A percentile compares a stretch with the other conserved stretches of the same genome.
Evolutionary conservation across 1,140 invertebrate genomes (phyloP).

Genomic region (Melipona quadrifasciata): DNA sequence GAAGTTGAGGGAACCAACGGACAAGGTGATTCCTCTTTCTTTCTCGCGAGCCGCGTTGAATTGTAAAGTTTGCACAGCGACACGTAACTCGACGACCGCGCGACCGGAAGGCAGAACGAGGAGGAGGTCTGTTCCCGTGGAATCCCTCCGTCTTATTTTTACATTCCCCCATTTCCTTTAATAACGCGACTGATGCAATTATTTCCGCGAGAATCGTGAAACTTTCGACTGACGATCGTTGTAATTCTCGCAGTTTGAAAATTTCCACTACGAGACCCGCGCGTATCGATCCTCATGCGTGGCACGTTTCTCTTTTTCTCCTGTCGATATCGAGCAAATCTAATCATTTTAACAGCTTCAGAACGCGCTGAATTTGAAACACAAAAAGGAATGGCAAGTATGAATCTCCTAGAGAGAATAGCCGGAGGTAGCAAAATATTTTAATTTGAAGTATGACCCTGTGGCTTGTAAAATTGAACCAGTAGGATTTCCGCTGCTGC

Average conservation of each 20-base stretch:
- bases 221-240: neutral
- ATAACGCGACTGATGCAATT: neutral
- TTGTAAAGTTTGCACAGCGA: neutral
- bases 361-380: neutral
- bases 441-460: neutral
- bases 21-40: neutral
- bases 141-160: neutral
- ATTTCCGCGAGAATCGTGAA: neutral
- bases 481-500: neutral
- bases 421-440: neutral
- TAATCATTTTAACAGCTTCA: neutral
- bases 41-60: neutral
- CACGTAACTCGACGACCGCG: no score
- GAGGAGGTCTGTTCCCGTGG: neutral
- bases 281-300: neutral
- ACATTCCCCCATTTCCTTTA: neutral
- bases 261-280: neutral
- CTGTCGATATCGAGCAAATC: neutral
- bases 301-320: no score
- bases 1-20: slow-evolving; percentile 19
- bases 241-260: neutral
- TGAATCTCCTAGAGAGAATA: neutral
- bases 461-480: neutral
- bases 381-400: neutral
- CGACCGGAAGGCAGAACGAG: neutral